Base-by-base conservation (phyloP, 2,888 invertebrate genomes). In the Coleophora deauratella region DNA sequence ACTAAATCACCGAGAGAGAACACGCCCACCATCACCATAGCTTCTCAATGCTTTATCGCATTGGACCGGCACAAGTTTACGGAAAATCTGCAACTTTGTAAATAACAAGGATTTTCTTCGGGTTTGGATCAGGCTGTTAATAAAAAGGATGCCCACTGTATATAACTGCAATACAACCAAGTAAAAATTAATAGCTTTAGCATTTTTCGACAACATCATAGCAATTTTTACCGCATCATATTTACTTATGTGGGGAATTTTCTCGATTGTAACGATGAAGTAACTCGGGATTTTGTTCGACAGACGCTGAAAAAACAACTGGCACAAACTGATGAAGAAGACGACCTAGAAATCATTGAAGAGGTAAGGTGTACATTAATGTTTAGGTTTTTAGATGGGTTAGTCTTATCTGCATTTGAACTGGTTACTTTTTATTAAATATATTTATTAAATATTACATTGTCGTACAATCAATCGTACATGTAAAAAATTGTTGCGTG, bases 271-370 rank as follows among this genome's bases (percentile, higher is more conserved):
- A 21, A 21, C 6, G 21, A 21, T 21, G 21, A 15, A 35, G 8
- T 27, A 27, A 35, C 9, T 4, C 21, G 3, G 3, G 21, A 21
- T 21, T 6, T 4, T 21, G 21, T 21, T 21, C 6, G 21, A 11
- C 67, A 84, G 84, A 66, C 60, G 54, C 76, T 79, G 71, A 81
- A 76, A 72, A 79, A 68, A 55, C 81, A 81, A 50, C 50, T 74
- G 67, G 72, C 67, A 52, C 79, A 75, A 59, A 57, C 59, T 56
- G 70, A 59, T 78, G 81, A 82, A 54, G 79, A 77, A 27, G 82
- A 81, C 38, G 72, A 80, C 41, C 44, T 79, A 51, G 71, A 74
- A 45, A 58, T 67, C 14, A 53, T 81, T 35, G 81, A 81, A 49
- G 73, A 79, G 69, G 82, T 81, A 41, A n/a, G n/a, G n/a, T n/a